Evolutionary conservation across 1,140 invertebrate species (phyloP).

Genomic region (Gonioctena quinquepunctata): DNA sequence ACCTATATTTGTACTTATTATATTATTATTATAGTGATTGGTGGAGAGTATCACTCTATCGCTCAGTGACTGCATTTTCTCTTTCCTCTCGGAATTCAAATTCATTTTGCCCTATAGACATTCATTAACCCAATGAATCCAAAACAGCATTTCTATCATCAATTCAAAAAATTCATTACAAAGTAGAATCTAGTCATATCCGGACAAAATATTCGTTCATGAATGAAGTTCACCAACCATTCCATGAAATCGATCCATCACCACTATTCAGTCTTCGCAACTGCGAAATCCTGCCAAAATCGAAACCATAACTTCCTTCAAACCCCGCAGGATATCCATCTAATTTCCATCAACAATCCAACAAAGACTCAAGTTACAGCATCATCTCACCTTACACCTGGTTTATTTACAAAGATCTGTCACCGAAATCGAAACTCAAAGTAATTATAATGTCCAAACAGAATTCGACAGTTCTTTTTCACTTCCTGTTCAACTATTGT

Average conservation of each 20-base stretch:
- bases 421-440: conserved; percentile 8
- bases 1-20: no score
- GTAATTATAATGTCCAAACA: conserved; percentile 5
- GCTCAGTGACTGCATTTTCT: no score
- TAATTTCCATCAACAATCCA: conserved; percentile 4
- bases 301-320: conserved; percentile 7
- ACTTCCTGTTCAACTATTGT: conserved; percentile 14
- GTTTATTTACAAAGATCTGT: conserved; percentile 18
- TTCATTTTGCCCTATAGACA: no score
- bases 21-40: no score
- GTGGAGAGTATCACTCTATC: no score
- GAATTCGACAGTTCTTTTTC: conserved; percentile 13
- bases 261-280: background rate
- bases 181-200: background rate
- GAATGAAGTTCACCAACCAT: background rate
- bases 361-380: conserved; percentile 3
- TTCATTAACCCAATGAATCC: no score
- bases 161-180: no score
- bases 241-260: background rate
- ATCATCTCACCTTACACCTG: conserved; percentile 3
- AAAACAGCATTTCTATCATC: no score
- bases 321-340: conserved; percentile 11
- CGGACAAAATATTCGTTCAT: background rate
- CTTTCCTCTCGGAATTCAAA: no score
- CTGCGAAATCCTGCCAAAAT: background rate